phyloP scores from a whole-genome alignment of 2,113 vertebrate species.

The Leucoraja erinaceus region DNA sequence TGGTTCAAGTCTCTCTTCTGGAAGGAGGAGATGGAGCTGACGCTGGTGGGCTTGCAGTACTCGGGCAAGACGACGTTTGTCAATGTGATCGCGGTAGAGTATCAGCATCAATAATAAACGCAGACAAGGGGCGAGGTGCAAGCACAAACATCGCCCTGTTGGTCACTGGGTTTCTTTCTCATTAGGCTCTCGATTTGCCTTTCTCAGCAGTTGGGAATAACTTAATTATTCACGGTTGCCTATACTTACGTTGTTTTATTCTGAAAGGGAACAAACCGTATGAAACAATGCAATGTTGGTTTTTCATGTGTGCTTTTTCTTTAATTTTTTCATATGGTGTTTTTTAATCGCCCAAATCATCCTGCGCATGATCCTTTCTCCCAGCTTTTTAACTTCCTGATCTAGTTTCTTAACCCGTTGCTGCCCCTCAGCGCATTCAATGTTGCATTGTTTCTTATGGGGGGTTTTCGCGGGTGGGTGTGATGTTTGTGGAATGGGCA shows the following conservation, averaged over 20 bases:
- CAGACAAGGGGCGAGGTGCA: not conserved
- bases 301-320: no score
- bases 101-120: not conserved
- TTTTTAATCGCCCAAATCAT: no score
- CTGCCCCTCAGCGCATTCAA: not conserved
- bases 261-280: no score
- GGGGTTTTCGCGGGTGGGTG: not conserved
- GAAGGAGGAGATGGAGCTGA: slow-evolving; percentile 87
- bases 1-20: slow-evolving; percentile 65
- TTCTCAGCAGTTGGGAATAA: not conserved
- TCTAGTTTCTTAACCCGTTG: not conserved
- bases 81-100: slow-evolving; percentile 72
- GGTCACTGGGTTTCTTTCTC: no score
- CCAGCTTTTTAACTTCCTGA: slow-evolving; percentile 11
- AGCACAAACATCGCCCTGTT: no score
- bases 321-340: no score
- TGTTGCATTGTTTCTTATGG: not conserved
- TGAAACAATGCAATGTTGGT: no score
- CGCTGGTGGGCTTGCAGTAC: slow-evolving; percentile 77
- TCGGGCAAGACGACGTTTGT: slow-evolving; percentile 84
- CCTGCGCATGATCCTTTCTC: not conserved
- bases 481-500: no score
- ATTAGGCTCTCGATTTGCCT: not conserved
- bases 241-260: not conserved
- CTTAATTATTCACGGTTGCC: not conserved